Evolutionary conservation across 2,113 vertebrate genomes (phyloP).

Genomic region (Takifugu flavidus): DNA sequence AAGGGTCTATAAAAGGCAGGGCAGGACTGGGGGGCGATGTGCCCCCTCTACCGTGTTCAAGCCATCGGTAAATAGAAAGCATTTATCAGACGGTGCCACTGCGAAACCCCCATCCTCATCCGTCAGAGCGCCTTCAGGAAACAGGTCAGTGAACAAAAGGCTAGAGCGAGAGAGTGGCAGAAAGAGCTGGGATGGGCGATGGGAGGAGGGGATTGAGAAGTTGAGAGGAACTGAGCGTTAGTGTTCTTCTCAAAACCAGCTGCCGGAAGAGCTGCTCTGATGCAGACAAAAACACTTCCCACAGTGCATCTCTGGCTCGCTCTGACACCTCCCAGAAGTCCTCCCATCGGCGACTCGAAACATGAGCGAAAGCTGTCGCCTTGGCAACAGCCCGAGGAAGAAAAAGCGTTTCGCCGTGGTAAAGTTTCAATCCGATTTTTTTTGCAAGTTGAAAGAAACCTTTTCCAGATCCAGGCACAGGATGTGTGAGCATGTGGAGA

Average conservation of each 20-base stretch:
- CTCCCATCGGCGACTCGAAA: conserved; percentile 32
- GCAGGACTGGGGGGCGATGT: background rate
- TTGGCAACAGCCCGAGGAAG: conserved; percentile 32
- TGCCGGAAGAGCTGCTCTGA: conserved; percentile 61
- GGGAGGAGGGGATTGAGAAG: conserved; percentile 35
- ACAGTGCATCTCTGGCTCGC: conserved; percentile 23
- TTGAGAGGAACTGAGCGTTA: conserved; percentile 62
- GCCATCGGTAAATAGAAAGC: conserved; percentile 3
- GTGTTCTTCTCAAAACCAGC: conserved; percentile 62
- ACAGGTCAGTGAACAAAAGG: conserved; percentile 65
- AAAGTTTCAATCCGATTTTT: too few species aligned
- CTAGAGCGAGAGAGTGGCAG: conserved; percentile 19
- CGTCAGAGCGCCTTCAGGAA: conserved; percentile 60
- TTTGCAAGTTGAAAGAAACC: background rate
- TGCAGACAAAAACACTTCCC: conserved; percentile 50
- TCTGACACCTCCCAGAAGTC: conserved; percentile 42
- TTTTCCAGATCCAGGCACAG: background rate
- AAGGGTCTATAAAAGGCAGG: conserved; percentile 2
- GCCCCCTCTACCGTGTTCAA: background rate
- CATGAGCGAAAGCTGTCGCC: conserved; percentile 47
- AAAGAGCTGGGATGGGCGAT: conserved; percentile 23
- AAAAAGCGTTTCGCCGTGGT: too few species aligned
- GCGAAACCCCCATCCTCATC: conserved; percentile 33
- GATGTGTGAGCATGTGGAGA: background rate
- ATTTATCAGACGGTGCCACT: conserved; percentile 32